Evolutionary conservation across 2,113 vertebrate genomes (phyloP).

Genomic region (Nanorana parkeri): DNA sequence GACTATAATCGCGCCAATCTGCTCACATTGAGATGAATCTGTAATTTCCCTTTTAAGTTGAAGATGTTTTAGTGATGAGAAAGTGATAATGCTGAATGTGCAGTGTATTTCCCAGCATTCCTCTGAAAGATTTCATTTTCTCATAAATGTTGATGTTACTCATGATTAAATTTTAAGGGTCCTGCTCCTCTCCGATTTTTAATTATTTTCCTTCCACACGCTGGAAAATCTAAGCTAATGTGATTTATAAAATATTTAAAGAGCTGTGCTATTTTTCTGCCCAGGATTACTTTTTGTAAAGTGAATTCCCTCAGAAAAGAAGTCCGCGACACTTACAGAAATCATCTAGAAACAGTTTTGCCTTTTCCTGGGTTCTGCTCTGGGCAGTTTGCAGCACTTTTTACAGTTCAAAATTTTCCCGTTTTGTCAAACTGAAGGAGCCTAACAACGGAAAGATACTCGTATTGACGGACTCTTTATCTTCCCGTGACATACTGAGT

Average conservation of each 20-base stretch:
- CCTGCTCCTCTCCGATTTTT: not conserved
- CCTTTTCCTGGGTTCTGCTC: not conserved
- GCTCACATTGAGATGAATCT: too few species aligned
- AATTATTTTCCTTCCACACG: not conserved
- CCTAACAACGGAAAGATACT: not conserved
- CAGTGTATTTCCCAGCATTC: slow-evolving; percentile 3
- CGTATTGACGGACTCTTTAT: not conserved
- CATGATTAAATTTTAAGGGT: slow-evolving; percentile 7
- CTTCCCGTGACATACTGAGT: not conserved
- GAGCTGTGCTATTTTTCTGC: not conserved
- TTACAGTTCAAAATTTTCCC: not conserved
- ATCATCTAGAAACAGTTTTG: not conserved
- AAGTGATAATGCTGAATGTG: slow-evolving; percentile 3
- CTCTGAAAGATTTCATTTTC: slow-evolving; percentile 15
- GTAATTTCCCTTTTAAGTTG: too few species aligned
- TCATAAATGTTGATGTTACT: not conserved
- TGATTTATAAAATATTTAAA: not conserved
- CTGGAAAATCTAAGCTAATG: not conserved
- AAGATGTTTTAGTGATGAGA: too few species aligned
- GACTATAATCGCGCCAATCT: too few species aligned
- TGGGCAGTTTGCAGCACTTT: not conserved
- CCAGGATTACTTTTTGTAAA: not conserved
- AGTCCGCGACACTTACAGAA: not conserved
- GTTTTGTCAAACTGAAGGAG: not conserved
- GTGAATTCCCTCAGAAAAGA: not conserved